phyloP scores from a whole-genome alignment of 2,888 invertebrate species.

The Galeruca laticollis region DNA sequence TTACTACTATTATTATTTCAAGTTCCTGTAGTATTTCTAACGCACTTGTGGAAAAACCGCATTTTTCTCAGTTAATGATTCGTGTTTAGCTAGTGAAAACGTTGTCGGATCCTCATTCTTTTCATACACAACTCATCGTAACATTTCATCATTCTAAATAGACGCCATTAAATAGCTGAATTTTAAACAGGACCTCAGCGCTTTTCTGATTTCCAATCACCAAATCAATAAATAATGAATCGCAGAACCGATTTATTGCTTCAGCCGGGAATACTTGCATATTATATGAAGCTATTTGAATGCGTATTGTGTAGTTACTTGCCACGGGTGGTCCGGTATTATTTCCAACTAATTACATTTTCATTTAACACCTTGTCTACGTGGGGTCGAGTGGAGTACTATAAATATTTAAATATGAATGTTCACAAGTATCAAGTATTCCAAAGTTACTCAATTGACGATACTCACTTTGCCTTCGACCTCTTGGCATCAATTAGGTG shows the following conservation, averaged over 20 bases:
- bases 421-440: too few relatives aligned
- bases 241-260: background rate
- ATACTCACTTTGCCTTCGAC: too few relatives aligned
- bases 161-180: background rate
- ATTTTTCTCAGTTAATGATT: too few relatives aligned
- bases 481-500: too few relatives aligned
- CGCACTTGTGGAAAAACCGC: too few relatives aligned
- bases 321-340: conserved; percentile 1
- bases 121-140: background rate
- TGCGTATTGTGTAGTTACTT: background rate
- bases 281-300: background rate
- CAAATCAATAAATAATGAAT: conserved; percentile 3
- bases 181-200: conserved; percentile 6
- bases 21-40: too few relatives aligned
- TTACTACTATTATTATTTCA: too few relatives aligned
- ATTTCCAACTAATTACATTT: background rate
- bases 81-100: too few relatives aligned
- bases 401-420: too few relatives aligned
- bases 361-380: background rate
- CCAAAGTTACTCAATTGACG: too few relatives aligned
- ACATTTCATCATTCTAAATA: background rate
- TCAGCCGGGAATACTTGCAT: background rate
- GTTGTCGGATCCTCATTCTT: too few relatives aligned
- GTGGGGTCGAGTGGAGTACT: background rate
- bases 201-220: background rate